Conservation (phyloP, 2,888 invertebrate species). For the Rhagium mordax region DNA sequence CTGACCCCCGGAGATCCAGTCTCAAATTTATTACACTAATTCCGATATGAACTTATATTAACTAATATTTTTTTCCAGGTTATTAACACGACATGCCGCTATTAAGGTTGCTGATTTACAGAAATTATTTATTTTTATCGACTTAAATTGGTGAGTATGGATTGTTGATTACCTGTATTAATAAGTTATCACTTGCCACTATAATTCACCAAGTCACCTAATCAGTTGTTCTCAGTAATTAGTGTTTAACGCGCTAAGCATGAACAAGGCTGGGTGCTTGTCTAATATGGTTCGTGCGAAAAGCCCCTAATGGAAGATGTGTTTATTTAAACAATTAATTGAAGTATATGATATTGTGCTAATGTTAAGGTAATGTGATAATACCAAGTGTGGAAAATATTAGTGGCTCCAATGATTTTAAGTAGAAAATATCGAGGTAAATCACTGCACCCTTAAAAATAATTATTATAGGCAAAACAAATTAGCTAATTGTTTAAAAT, state of each 20-base stretch:
- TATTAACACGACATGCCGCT: constrained; percentile 54
- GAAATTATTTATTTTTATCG: constrained; percentile 61
- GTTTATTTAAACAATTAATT: background rate
- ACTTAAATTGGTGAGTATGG: constrained; percentile 65
- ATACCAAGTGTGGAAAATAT: background rate
- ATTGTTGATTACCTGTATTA: constrained; percentile 10
- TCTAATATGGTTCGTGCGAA: background rate
- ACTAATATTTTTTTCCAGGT: constrained; percentile 56
- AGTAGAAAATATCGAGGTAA: background rate
- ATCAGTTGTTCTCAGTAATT: constrained; percentile 21
- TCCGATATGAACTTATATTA: too few species aligned
- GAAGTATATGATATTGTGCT: background rate
- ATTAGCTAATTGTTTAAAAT: too few species aligned
- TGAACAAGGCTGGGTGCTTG: background rate
- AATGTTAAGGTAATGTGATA: background rate
- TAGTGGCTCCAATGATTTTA: background rate
- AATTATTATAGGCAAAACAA: background rate
- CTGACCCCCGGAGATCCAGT: too few species aligned
- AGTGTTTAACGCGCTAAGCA: background rate
- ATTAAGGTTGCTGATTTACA: constrained; percentile 56
- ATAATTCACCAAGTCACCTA: constrained; percentile 4
- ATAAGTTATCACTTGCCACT: constrained; percentile 10
- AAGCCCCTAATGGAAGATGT: background rate
- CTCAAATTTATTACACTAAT: too few species aligned
- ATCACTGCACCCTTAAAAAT: background rate